These are phyloP conservation scores for Anaspis maculata DNA, from an alignment of 2,888 invertebrate species.

Conservation along the genomic window DNA sequence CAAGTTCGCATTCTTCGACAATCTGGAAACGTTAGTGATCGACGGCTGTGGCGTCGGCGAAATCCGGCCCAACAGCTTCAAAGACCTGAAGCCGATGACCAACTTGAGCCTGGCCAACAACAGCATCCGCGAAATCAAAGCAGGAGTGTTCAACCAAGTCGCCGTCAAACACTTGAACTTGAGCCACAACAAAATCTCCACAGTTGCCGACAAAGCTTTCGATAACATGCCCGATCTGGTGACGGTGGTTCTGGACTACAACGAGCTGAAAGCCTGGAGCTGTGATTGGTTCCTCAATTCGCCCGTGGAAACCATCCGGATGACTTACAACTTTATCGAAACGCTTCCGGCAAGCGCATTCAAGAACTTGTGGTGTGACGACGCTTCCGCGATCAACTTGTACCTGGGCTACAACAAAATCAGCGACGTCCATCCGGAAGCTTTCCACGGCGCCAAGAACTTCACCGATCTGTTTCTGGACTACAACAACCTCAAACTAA, in stretches of 20 bases:
- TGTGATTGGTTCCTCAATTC: conserved; percentile 25
- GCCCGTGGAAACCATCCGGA: conserved; percentile 21
- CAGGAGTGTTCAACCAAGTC: conserved; percentile 24
- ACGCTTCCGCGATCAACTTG: conserved; percentile 7
- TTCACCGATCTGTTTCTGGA: conserved; percentile 26
- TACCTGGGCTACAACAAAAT: conserved; percentile 29
- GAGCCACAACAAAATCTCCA: conserved; percentile 24
- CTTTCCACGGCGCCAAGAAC: conserved; percentile 21
- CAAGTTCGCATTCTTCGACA: conserved; percentile 22
- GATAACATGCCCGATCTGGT: conserved; percentile 25
- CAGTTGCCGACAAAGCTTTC: conserved; percentile 25
- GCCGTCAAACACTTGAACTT: conserved; percentile 24
- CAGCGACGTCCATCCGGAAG: conserved; percentile 21
- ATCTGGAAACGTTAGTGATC: conserved; percentile 21
- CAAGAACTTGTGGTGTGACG: conserved; percentile 16
- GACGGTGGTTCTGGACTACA: conserved; percentile 24
- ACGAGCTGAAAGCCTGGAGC: conserved; percentile 24
- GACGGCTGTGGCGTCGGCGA: conserved; percentile 25
- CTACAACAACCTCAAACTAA: conserved; percentile 24
- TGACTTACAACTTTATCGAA: conserved; percentile 27
- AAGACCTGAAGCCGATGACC: conserved; percentile 18
- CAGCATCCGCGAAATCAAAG: conserved; percentile 22
- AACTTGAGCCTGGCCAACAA: conserved; percentile 26
- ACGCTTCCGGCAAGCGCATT: conserved; percentile 24
- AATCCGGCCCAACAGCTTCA: conserved; percentile 23